Base-by-base conservation (phyloP, 1,140 invertebrate genomes). In the Drosophila kohkoa region DNA sequence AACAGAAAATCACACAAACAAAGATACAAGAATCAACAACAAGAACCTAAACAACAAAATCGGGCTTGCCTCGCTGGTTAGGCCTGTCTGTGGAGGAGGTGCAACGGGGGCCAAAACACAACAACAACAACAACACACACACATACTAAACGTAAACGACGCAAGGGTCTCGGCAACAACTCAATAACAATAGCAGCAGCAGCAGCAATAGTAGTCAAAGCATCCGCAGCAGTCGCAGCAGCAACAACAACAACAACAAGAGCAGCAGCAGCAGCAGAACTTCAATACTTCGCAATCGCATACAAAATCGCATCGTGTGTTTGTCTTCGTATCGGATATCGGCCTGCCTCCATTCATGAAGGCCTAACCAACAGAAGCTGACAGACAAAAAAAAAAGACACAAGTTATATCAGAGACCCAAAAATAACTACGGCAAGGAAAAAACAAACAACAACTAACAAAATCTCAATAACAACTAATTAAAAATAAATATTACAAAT, bases 81-180 rank as follows among this genome's bases (percentile, higher is more conserved):
- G 83, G 83, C 83, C 83, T 80, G 81, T 83, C 80, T 83, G 83
- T 87, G 82, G 82, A 76, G 82, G 82, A 87, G 83, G 80, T 88
- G 83, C 83, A 86, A 70, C 82, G 82, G 82, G 60, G 82, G 82
- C 82, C 46, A 38, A 38, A 38, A 25, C 20, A 25, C 20, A 25
- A 25, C 20, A 25, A 25, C 20, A 4, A 25, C 20, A 25, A 25
- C 20, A 25, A 20, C 1, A 20, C 20, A 25, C 20, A 43, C n/a
- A 43, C 41, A 79, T 46, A 25, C 3, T 25, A 25, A 25, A 8
- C 35, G 35, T 25, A 25, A 25, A 8, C 35, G 35, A 28, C 41
- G 28, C 35, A 52, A 54, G 43, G 30, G 48, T 28, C 11, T 10
- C 28, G 20, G 48, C 52, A 70, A 41, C 51, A 57, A 16, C 54